Evolutionary conservation across 2,113 vertebrate genomes (phyloP).

Genomic region (Coreoperca whiteheadi): DNA sequence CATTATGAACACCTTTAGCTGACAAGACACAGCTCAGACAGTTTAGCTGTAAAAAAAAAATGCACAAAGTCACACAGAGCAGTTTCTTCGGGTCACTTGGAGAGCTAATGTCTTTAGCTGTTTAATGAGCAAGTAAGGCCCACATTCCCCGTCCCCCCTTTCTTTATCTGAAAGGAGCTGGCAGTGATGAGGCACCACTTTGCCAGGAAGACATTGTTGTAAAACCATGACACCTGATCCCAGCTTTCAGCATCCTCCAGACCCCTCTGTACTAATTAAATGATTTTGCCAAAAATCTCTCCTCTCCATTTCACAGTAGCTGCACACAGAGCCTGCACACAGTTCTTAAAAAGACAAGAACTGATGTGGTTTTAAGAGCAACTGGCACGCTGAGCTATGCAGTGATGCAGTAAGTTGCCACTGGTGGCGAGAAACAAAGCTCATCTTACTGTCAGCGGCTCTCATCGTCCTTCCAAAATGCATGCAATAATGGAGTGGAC

Average conservation of each 20-base stretch:
- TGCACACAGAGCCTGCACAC: conserved; percentile 25
- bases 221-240: conserved; percentile 79
- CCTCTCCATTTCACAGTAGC: conserved; percentile 59
- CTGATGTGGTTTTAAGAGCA: conserved; percentile 55
- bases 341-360: conserved; percentile 37
- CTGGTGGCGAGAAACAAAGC: conserved; percentile 10
- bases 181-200: conserved; percentile 54
- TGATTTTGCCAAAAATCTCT: conserved; percentile 57
- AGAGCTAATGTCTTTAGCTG: conserved; percentile 55
- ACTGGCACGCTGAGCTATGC: conserved; percentile 38
- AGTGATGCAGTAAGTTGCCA: conserved; percentile 44
- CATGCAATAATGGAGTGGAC: conserved; percentile 15
- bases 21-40: not conserved
- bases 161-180: conserved; percentile 65
- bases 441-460: not conserved
- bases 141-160: conserved; percentile 19
- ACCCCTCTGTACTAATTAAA: conserved; percentile 70
- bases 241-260: conserved; percentile 59
- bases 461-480: conserved; percentile 22
- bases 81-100: conserved; percentile 40
- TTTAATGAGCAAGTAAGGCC: conserved; percentile 64
- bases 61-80: conserved; percentile 12
- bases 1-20: not conserved
- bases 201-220: conserved; percentile 73
- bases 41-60: conserved; percentile 30